Percentiles rank a stretch among this genome's conserved stretches.
These are phyloP conservation scores for Gambelia wislizenii DNA, from an alignment of 2,797 vertebrate genomes.

Conservation along the genomic window DNA sequence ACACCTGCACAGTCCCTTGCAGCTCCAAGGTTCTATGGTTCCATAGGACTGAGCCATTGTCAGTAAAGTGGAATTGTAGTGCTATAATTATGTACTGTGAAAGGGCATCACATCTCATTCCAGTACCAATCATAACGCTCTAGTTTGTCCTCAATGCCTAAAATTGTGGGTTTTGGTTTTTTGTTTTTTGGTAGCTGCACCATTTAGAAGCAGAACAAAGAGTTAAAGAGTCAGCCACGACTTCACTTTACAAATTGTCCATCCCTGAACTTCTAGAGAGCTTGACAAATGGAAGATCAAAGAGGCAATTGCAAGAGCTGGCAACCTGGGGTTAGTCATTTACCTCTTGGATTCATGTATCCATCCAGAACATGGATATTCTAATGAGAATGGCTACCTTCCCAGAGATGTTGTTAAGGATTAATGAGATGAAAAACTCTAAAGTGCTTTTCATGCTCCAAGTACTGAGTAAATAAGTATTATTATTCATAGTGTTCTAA, in stretches of 20 bases:
- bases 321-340: not conserved
- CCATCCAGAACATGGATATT: not conserved
- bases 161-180: too few species aligned
- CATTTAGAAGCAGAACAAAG: not conserved
- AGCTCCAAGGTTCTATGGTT: too few species aligned
- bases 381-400: conserved; percentile 2
- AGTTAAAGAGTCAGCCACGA: not conserved
- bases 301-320: not conserved
- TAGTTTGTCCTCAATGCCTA: too few species aligned
- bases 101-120: too few species aligned
- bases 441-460: conserved; percentile 27
- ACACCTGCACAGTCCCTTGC: too few species aligned
- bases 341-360: not conserved
- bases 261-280: not conserved
- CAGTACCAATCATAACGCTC: too few species aligned
- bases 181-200: not conserved
- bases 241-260: not conserved
- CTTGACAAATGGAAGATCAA: not conserved
- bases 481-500: conserved; percentile 5
- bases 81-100: too few species aligned
- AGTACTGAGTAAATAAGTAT: conserved; percentile 14
- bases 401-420: conserved; percentile 27
- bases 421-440: conserved; percentile 15
- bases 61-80: too few species aligned
- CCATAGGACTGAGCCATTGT: too few species aligned